Conservation (phyloP, 1,140 invertebrate genomes). For the Camponotus floridanus region DNA sequence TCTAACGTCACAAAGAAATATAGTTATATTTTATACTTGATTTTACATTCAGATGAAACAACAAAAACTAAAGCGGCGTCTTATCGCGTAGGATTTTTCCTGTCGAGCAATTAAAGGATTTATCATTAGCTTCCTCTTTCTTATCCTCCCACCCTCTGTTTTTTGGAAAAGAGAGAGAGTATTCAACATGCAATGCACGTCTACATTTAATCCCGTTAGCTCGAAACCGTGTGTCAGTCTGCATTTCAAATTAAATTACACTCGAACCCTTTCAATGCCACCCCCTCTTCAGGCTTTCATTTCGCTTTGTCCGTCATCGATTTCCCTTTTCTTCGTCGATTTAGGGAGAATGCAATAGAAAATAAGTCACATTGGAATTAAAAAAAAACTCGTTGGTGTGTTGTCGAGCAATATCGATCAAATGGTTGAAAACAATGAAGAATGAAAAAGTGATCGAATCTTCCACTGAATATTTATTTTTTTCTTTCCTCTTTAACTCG, state of each 20-base stretch:
- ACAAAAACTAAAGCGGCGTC: not conserved
- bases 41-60: constrained; percentile 19
- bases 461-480: not conserved
- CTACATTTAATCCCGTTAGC: constrained; percentile 75
- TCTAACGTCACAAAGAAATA: not conserved
- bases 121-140: constrained; percentile 68
- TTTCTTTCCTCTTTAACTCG: not conserved
- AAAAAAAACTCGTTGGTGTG: not conserved
- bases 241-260: constrained; percentile 78
- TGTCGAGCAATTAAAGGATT: constrained; percentile 73
- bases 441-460: not conserved
- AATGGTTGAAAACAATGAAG: not conserved
- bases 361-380: not conserved
- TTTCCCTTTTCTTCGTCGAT: constrained; percentile 66
- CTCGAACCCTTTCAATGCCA: constrained; percentile 63
- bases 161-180: constrained; percentile 41
- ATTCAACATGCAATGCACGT: constrained; percentile 70
- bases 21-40: not conserved
- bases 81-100: constrained; percentile 54
- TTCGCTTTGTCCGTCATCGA: constrained; percentile 33
- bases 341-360: not conserved
- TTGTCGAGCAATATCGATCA: constrained; percentile 38
- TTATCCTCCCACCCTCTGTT: not conserved
- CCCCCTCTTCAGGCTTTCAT: constrained; percentile 10
- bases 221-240: constrained; percentile 74